Evolutionary conservation across 2,113 vertebrate genomes (phyloP), one percentile per base, ranked within the genome.

Genomic region (Neodontobutis hainanensis): DNA sequence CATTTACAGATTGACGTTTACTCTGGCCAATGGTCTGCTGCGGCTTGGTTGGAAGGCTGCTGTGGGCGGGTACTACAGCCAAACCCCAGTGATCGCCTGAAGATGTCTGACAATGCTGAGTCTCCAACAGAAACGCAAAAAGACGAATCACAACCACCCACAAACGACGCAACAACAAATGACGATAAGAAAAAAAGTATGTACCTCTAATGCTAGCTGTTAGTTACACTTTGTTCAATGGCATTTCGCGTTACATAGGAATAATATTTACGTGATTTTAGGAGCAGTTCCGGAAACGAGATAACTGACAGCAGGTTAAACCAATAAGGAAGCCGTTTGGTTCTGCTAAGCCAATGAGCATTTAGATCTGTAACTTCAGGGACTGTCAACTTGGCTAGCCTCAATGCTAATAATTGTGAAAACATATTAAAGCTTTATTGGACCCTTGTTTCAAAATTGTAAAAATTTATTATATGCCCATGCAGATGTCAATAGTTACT

Each of bases 121-220:
- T 92, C 91, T 0, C 90, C 91, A 0, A 85, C 85, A 67, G 93
- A 94, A 75, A 66, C 83, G n/a, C 89, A 76, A 8, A 92, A 89
- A 87, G 91, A 93, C 10, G 90, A 93, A 43, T 11, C 78, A 11
- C 89, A 90, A 14, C 69, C 80, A 19, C 72, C 81, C 7, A 14
- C 87, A 2, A 90, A 90, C 8, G 88, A 91, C 4, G 48, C 86
- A 3, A 16, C 73, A 42, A 65, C 67, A 15, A 78, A 65, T 6
- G 93, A 92, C 1, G 92, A 93, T 6, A 93, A 92, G 87, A 94
- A 93, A 71, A 94, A 94, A 82, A 93, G 93, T 93, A 85, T 64
- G 84, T n/a, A 10, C 5, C 5, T 1, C 1, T 14, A 4, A 48
- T 11, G 19, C 19, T 27, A 2, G 4, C 16, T 43, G 1, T 5